Conservation (phyloP, 1,140 invertebrate species). For the Dysdera silvatica region DNA sequence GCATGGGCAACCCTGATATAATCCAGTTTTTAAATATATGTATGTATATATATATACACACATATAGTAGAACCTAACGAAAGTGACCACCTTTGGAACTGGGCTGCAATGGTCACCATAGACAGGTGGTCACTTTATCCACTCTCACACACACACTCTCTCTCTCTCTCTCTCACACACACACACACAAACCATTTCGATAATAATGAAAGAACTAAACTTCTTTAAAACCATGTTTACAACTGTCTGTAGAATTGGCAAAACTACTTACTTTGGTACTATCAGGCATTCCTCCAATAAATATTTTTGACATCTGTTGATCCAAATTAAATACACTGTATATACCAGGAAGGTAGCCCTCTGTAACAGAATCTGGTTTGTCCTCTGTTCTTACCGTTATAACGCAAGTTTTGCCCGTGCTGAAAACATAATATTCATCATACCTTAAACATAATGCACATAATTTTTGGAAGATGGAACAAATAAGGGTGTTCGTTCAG, state of each 20-base stretch:
- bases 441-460: not conserved
- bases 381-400: conserved; percentile 63
- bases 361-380: conserved; percentile 51
- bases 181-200: not conserved
- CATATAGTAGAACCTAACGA: too few species aligned
- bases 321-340: conserved; percentile 80
- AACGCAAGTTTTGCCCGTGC: conserved; percentile 66
- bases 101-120: too few species aligned
- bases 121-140: too few species aligned
- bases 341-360: conserved; percentile 55
- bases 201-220: not conserved
- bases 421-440: conserved; percentile 38
- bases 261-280: conserved; percentile 36
- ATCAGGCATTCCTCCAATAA: conserved; percentile 75
- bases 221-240: not conserved
- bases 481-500: too few species aligned
- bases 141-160: too few species aligned
- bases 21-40: too few species aligned
- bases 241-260: not conserved
- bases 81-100: too few species aligned
- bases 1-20: too few species aligned
- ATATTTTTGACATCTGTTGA: conserved; percentile 72
- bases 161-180: too few species aligned
- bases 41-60: too few species aligned
- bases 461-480: too few species aligned